phyloP scores from a whole-genome alignment of 1,140 invertebrate genomes.

The Ceratosolen solmsi region DNA sequence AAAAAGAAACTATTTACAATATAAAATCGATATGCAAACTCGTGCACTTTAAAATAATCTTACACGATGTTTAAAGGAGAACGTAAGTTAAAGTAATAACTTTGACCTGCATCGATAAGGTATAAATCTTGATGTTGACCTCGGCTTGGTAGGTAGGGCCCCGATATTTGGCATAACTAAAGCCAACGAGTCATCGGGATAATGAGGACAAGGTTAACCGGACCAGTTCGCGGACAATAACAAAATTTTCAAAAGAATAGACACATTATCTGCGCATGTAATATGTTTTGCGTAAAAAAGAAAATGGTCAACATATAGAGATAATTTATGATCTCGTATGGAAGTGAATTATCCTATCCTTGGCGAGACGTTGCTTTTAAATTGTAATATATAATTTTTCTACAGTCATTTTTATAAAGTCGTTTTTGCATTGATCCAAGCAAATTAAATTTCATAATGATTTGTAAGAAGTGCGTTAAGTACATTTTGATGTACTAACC shows the following conservation, averaged over 20 bases:
- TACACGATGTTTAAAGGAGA: too few species aligned
- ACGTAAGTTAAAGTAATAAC: too few species aligned
- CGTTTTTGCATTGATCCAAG: too few species aligned
- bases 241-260: conserved; percentile 38
- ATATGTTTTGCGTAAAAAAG: conserved; percentile 19
- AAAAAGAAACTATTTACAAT: too few species aligned
- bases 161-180: conserved; percentile 18
- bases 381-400: too few species aligned
- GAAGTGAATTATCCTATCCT: neutral
- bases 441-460: too few species aligned
- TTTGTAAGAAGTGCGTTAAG: too few species aligned
- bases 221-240: conserved; percentile 24
- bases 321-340: conserved; percentile 6
- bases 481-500: too few species aligned
- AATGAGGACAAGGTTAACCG: conserved; percentile 44
- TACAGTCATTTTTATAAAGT: too few species aligned
- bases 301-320: neutral
- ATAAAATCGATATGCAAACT: too few species aligned
- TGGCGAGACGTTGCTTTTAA: neutral
- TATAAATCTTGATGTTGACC: conserved; percentile 27
- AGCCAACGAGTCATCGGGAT: conserved; percentile 30
- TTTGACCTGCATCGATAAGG: too few species aligned
- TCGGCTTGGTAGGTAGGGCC: neutral
- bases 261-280: conserved; percentile 22
- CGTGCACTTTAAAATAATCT: too few species aligned